Percentiles rank a stretch among this genome's conserved stretches.
Conservation (phyloP, 2,113 vertebrate species). For the Pycnonotus jocosus region DNA sequence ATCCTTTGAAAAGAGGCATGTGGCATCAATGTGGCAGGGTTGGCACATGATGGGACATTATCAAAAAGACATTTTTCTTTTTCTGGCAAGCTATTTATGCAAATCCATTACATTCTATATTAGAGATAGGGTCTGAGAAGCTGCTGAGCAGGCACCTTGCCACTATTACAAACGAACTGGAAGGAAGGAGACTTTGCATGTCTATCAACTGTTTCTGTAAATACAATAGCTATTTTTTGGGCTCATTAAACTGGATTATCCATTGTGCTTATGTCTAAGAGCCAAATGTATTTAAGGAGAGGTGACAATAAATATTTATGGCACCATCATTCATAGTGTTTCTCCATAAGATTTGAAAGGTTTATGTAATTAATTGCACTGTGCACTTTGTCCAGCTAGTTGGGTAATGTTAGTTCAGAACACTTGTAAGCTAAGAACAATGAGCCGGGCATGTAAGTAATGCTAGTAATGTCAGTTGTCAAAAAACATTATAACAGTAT, state of each 20-base stretch:
- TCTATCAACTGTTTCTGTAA: background rate
- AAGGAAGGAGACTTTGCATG: background rate
- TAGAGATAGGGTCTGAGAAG: background rate
- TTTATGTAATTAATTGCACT: background rate
- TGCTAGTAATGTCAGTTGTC: background rate
- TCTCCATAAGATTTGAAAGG: background rate
- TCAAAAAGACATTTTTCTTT: background rate
- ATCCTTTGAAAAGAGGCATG: constrained; percentile 35
- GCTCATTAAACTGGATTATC: background rate
- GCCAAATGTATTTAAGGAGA: background rate
- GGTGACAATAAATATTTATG: background rate
- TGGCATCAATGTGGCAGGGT: constrained; percentile 5
- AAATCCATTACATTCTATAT: background rate
- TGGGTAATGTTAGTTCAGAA: background rate
- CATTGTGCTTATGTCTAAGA: background rate
- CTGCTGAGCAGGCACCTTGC: background rate
- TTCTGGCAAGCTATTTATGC: background rate
- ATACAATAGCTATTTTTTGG: background rate
- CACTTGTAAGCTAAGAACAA: background rate
- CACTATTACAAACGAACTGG: background rate
- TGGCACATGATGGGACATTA: background rate
- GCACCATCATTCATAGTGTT: background rate
- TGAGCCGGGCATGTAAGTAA: background rate
- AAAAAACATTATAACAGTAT: background rate
- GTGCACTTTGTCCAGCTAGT: background rate